Base-by-base conservation (phyloP, 2,888 invertebrate species). In the Calameuta idolon region DNA sequence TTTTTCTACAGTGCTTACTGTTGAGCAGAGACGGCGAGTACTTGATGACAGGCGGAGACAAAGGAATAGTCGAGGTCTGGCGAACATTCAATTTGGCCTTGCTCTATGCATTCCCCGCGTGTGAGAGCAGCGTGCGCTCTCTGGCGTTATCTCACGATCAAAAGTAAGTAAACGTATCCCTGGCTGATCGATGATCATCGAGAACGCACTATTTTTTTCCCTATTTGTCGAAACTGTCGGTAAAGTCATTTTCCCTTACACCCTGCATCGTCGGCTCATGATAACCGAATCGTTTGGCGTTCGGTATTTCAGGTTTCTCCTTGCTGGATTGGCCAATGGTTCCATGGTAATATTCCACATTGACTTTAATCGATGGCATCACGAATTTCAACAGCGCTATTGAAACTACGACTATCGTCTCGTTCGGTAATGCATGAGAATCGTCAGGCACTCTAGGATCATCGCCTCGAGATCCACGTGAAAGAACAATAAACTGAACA, bases 291-390 rank as follows among this genome's bases (percentile, higher is more conserved):
- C 55, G 9, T 55, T 55, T 55, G 55, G 55, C 23, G 55, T 55
- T 55, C 55, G 55, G 71, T 83, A 85, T 92, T 93, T n/a, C 92
- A 99, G 98, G 92, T 99, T 98, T 93, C 94, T 99, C 85, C 93
- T 99, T 89, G 99, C 99, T 86, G 99, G 99, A 77, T 93, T 99
- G 79, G 98, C 98, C 79, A 98, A 99, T 85, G 99, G 99, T 77
- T 98, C 99, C 77, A 96, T 99, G 85, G 98, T 99, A 81, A 98
- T 99, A 88, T 99, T 99, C 93, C 99, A 99, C 93, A 98, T 99
- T 92, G 99, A 99, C 93, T 99, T 99, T 94, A 99, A 99, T 93
- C 94, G 97, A 90, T 98, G 98, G 98, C 98, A 98, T 92, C 98
- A 98, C 92, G 98, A 98, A 92, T 98, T 97, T 92, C 98, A 98